Evolutionary conservation across 2,797 vertebrate species (phyloP), one percentile per base, ranked within the genome.

Genomic region (Pogoniulus pusillus): DNA sequence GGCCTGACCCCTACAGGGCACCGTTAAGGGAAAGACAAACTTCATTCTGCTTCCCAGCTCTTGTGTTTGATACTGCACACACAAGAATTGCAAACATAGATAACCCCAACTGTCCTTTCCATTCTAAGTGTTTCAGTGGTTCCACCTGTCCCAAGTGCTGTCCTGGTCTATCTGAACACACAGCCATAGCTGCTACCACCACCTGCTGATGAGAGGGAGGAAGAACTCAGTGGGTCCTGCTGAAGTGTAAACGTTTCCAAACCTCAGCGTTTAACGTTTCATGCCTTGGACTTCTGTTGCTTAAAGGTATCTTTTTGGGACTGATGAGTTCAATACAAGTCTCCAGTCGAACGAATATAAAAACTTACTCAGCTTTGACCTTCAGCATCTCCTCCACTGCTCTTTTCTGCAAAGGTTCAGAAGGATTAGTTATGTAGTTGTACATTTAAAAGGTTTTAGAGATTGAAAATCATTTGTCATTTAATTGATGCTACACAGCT

Each of bases 331-430:
- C 37, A 82, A 82, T 73, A 65, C 19, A 39, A 76, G 27, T 49
- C 41, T 89, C 32, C 34, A 59, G 30, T 22, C 65, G n/a, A 89
- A 69, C 27, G 22, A 58, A 73, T 11, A 71, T 62, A 71, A 65
- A 37, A 63, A 96, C 98, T 98, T 98, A 99, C 99, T 97, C 97
- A 94, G 97, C 96, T 86, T 98, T 97, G 85, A 98, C 90, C 77
- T 98, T 98, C 69, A 96, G 92, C 72, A 98, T 96, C 95, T 98
- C 98, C 95, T 98, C 97, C 76, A 96, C 53, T 57, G 97, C 89
- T 93, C 97, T 97, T 70, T 75, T 97, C 99, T 99, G 94, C 80
- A 91, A 89, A 94, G 87, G 49, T 78, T 75, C 11, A 58, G 95
- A 82, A 94, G 39, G 20, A 81, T 80, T 73, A 95, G 54, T 91